Conservation (phyloP, 2,113 vertebrate species). For the Mastomys natalensis region DNA sequence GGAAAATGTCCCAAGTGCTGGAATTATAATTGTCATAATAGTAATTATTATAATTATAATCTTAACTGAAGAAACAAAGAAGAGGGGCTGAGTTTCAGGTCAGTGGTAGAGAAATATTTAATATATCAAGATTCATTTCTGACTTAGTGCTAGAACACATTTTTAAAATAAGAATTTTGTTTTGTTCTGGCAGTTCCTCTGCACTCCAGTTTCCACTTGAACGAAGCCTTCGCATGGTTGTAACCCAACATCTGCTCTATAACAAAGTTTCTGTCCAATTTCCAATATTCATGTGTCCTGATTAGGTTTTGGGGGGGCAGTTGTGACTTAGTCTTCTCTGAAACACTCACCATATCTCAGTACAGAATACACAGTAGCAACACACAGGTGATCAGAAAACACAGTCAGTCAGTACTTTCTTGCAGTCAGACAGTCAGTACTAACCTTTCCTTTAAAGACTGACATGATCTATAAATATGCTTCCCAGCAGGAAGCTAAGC, state of each 20-base stretch:
- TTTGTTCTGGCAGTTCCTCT: background rate
- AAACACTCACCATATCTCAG: background rate
- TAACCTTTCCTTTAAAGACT: background rate
- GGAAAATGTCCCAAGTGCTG: background rate
- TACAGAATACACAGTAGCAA: too few relatives aligned
- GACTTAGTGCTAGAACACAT: background rate
- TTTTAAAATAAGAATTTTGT: background rate
- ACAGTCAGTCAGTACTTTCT: background rate
- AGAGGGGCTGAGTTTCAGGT: background rate
- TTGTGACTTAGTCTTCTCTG: background rate
- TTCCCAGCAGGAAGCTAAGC: background rate
- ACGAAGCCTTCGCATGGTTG: background rate
- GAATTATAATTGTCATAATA: background rate
- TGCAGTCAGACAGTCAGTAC: background rate
- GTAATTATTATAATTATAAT: too few relatives aligned
- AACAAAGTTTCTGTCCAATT: background rate
- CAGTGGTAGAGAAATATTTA: background rate
- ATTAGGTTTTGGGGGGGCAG: background rate
- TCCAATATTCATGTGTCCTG: background rate
- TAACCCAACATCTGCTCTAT: background rate
- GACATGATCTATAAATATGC: rapidly evolving
- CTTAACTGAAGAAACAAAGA: background rate
- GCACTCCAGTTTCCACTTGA: background rate
- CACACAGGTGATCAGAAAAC: background rate
- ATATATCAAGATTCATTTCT: background rate